Conservation (phyloP, 2,888 invertebrate species). For the Caenorhabditis wallacei region DNA sequence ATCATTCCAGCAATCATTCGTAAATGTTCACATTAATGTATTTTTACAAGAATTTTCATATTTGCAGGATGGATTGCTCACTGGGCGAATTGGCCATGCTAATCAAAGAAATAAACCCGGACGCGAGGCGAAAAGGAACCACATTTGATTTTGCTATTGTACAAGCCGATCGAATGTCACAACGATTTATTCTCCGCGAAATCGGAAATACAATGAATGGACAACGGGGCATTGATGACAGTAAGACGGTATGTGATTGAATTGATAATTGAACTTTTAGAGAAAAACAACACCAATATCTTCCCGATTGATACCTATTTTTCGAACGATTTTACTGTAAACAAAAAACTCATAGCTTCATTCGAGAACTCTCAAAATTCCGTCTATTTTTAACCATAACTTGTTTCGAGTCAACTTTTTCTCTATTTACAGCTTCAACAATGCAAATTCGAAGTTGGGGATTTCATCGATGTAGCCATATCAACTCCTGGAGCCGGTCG, state of each 20-base stretch:
- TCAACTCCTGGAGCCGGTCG: conserved; percentile 82
- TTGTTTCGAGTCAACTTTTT: too few species aligned
- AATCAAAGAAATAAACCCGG: conserved; percentile 98
- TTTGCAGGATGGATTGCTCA: conserved; percentile 91
- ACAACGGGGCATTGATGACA: conserved; percentile 94
- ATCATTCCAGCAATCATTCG: too few species aligned
- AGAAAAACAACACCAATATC: too few species aligned
- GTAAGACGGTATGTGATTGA: conserved; percentile 87
- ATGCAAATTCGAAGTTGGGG: conserved; percentile 93
- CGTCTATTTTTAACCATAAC: too few species aligned
- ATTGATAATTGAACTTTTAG: too few species aligned
- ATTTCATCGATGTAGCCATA: conserved; percentile 97
- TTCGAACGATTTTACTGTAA: too few species aligned
- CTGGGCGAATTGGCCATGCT: conserved; percentile 95
- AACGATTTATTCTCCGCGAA: conserved; percentile 93
- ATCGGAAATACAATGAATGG: conserved; percentile 96
- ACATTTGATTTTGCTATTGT: conserved; percentile 95
- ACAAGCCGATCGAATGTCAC: conserved; percentile 85
- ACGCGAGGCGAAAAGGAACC: conserved; percentile 95
- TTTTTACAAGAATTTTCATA: too few species aligned
- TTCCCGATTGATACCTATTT: too few species aligned
- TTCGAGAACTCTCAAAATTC: too few species aligned
- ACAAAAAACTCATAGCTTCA: too few species aligned
- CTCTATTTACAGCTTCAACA: conserved; percentile 85
- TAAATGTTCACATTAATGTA: too few species aligned